phyloP scores from a whole-genome alignment of 1,140 invertebrate species.

The Cydia splendana region DNA sequence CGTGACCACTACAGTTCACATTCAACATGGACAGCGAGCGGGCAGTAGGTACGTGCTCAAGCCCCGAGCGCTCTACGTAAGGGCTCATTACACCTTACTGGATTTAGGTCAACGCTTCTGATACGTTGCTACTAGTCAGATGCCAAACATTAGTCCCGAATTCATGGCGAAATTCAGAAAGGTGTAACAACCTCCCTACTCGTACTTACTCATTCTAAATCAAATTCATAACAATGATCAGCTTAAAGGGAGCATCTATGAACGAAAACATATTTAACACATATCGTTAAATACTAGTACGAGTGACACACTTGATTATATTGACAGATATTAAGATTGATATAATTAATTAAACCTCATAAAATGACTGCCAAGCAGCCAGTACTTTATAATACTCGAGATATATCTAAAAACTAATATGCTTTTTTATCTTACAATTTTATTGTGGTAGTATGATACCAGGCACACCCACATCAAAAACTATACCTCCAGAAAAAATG shows the following conservation, averaged over 20 bases:
- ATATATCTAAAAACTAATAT: too few relatives aligned
- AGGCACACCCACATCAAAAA: too few relatives aligned
- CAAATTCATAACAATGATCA: background rate
- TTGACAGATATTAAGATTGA: too few relatives aligned
- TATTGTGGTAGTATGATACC: too few relatives aligned
- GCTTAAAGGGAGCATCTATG: background rate
- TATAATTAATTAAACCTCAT: too few relatives aligned
- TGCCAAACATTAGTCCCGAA: background rate
- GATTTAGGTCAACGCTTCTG: background rate
- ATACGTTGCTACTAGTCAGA: background rate
- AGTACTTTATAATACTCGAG: too few relatives aligned
- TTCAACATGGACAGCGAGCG: slow-evolving; percentile 55
- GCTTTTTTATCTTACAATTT: too few relatives aligned
- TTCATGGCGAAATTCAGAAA: background rate
- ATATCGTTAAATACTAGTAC: too few relatives aligned
- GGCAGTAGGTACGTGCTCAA: slow-evolving; percentile 43
- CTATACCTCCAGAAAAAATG: too few relatives aligned
- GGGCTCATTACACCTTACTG: background rate
- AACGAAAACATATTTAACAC: background rate
- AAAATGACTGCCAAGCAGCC: too few relatives aligned
- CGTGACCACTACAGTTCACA: slow-evolving; percentile 69
- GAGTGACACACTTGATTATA: too few relatives aligned
- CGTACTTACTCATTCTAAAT: background rate
- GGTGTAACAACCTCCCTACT: background rate
- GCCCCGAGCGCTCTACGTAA: slow-evolving; percentile 45